Base-by-base conservation (phyloP, 2,113 vertebrate species). In the Bubo bubo region DNA sequence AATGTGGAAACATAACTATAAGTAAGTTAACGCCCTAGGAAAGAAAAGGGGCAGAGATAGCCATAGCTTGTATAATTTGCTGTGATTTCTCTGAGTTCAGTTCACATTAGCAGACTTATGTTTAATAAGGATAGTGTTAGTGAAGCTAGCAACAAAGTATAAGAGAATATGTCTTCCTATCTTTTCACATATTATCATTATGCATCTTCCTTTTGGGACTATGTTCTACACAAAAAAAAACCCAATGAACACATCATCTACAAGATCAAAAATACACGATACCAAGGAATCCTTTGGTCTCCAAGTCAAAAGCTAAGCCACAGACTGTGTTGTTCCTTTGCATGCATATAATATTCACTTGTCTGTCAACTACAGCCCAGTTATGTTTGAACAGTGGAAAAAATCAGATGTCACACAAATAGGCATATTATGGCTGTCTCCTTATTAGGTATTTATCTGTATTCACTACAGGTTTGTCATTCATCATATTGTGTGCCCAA, bases 401-500 rank as follows among this genome's bases (percentile, higher is more conserved):
- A 80, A 37, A 26, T 4, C 39, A 72, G 9, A 21, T 67, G 22
- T 59, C 77, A 93, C 35, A 63, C 17, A 39, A 71, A 55, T 3
- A 66, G 8, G 62, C 16, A 27, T 14, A 13, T 2, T 52, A 19
- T 2, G 4, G 9, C 55, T 70, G 24, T 39, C 12, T 88, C 35
- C 27, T 87, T 24, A 37, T 55, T 14, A 77, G 66, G 30, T 7
- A 16, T 79, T 82, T 52, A 10, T 24, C 19, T 76, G 20, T 35
- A 62, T 45, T 70, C 22, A 70, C 55, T 77, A 49, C 32, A 53
- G 19, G 17, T 77, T 62, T 80, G 59, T 66, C 35, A 24, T 55
- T 79, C 17, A 15, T 39, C 27, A 10, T 13, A 12, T 9, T 2
- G 0, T 52, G 43, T 39, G 21, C 87, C 35, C 0, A 0, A 37